These are phyloP conservation scores for Strix aluco DNA, from an alignment of 2,113 vertebrate genomes.

Conservation along the genomic window DNA sequence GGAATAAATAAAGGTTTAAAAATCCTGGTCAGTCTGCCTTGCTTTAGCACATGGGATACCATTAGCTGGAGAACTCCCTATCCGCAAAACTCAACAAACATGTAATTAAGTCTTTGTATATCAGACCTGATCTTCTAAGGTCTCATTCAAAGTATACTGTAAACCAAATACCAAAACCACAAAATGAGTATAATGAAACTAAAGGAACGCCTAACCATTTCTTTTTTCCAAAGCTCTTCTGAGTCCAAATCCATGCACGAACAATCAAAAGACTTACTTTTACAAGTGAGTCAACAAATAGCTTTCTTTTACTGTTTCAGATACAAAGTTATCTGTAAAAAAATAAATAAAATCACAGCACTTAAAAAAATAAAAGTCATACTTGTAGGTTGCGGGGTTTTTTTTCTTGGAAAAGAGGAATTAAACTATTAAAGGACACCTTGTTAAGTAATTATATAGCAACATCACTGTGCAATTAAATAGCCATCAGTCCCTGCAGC, in stretches of 20 bases:
- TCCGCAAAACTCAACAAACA: not conserved
- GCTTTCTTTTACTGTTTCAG: constrained; percentile 37
- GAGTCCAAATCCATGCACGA: not conserved
- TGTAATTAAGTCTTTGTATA: not conserved
- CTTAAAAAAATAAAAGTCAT: constrained; percentile 58
- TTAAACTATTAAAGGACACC: constrained; percentile 88
- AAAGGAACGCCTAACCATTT: not conserved
- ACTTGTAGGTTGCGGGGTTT: constrained; percentile 48
- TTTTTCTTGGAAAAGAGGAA: constrained; percentile 75
- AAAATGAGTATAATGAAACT: not conserved
- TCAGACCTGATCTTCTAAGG: not conserved
- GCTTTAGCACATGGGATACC: not conserved
- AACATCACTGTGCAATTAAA: constrained; percentile 85
- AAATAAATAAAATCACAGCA: constrained; percentile 26
- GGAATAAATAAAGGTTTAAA: not conserved
- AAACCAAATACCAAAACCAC: not conserved
- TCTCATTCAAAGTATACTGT: not conserved
- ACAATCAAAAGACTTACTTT: constrained; percentile 36
- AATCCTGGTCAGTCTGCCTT: not conserved
- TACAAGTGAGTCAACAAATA: constrained; percentile 60
- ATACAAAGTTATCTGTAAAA: constrained; percentile 56
- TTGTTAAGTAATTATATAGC: constrained; percentile 89
- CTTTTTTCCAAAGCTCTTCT: not conserved
- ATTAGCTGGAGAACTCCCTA: not conserved
- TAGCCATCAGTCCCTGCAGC: constrained; percentile 87